Conservation (phyloP, 2,113 vertebrate genomes). For the Pangasianodon gigas region DNA sequence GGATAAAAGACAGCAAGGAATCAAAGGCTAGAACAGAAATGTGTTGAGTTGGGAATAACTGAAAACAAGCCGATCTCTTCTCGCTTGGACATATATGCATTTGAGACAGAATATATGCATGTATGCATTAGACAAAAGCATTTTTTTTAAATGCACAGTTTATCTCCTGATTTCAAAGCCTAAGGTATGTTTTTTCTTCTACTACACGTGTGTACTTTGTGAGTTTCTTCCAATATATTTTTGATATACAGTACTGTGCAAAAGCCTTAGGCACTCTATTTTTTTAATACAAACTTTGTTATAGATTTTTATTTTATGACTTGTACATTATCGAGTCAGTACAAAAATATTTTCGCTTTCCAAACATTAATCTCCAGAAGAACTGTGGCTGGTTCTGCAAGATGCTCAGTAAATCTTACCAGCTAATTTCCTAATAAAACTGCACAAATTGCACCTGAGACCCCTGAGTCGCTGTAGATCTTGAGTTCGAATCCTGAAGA, state of each 20-base stretch:
- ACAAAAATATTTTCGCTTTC: too few species aligned
- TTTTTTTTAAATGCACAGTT: neutral
- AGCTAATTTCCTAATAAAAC: too few species aligned
- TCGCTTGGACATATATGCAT: neutral
- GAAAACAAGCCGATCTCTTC: conserved; percentile 7
- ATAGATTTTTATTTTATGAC: too few species aligned
- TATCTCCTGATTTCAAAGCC: neutral
- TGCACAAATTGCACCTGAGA: too few species aligned
- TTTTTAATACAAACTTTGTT: too few species aligned
- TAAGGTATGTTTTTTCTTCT: neutral
- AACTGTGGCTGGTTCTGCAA: too few species aligned
- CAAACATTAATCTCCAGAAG: too few species aligned
- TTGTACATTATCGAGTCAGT: too few species aligned
- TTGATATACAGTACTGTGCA: neutral
- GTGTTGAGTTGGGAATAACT: neutral
- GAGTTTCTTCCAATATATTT: neutral
- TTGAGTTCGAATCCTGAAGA: neutral
- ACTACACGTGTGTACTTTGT: neutral
- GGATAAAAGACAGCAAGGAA: conserved; percentile 18
- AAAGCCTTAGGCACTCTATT: too few species aligned
- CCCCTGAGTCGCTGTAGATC: neutral
- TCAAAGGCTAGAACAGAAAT: conserved; percentile 25
- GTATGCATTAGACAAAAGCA: too few species aligned
- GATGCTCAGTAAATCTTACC: too few species aligned
- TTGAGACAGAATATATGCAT: too few species aligned